phyloP scores from a whole-genome alignment of 2,888 invertebrate species.

The Cheiracanthium punctorium region DNA sequence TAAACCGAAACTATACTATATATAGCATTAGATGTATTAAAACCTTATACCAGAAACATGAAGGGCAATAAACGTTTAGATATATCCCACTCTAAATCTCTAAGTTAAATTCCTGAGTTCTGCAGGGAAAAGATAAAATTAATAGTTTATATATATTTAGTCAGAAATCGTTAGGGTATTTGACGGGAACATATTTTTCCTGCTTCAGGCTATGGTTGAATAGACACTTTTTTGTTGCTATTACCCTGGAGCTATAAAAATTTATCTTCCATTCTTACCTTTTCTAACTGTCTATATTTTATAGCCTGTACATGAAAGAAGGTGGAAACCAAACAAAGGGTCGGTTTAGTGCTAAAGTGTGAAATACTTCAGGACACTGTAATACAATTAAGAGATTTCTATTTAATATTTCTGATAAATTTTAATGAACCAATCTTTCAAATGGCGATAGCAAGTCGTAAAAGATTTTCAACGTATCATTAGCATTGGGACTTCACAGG shows the following conservation, averaged over 20 bases:
- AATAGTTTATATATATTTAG: background rate
- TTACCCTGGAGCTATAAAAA: background rate
- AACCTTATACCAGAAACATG: too few species aligned
- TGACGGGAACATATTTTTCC: background rate
- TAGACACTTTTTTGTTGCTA: background rate
- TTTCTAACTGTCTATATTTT: background rate
- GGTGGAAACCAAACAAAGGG: background rate
- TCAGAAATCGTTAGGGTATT: background rate
- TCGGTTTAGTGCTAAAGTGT: background rate
- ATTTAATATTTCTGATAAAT: too few species aligned
- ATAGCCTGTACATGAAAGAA: background rate
- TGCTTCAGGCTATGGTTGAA: background rate
- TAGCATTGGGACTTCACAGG: too few species aligned
- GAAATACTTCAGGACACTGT: background rate
- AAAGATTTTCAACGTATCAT: too few species aligned
- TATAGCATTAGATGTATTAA: too few species aligned
- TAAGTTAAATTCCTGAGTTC: background rate
- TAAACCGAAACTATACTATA: too few species aligned
- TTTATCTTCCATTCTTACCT: conserved; percentile 4
- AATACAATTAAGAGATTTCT: too few species aligned
- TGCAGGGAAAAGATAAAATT: background rate
- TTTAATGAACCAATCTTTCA: too few species aligned
- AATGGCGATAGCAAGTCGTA: too few species aligned
- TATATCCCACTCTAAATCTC: background rate
- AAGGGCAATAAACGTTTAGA: background rate